Base-by-base conservation (phyloP, 2,113 vertebrate genomes). In the Himantopus leucocephalus region DNA sequence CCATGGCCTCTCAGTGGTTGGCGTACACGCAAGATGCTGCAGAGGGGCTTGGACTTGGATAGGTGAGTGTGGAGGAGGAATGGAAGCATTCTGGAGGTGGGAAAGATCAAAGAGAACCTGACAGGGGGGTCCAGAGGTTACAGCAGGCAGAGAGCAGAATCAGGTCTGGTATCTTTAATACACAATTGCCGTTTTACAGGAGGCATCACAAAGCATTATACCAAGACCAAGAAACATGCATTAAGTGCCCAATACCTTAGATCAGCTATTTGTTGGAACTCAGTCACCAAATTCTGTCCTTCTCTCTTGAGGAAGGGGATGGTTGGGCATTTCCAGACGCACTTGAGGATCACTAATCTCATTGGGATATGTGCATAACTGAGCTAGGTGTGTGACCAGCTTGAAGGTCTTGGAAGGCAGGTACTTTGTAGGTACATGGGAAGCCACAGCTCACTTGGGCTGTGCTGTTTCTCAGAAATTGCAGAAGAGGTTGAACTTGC, bases 61-160 rank as follows among this genome's bases (percentile, higher is more conserved):
- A 14, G 0, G 0, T 70, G 43, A 56, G 27, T 48, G 35, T 37
- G 35, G 55, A 73, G 18, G 27, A 18, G 62, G 17, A 85, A 47
- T 9, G 9, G 47, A 56, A 75, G 14, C 3, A n/a, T 92, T 95
- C 52, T 85, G 45, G 19, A 78, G 32, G 26, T 52, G 32, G 9
- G 8, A 72, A 70, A 72, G n/a, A 47, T 72, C 19, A 72, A 82
- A 75, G 32, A 30, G 12, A 74, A 12, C 18, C 75, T 60, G n/a
- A 39, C 0, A 0, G 39, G 62, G 21, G 6, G 14, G 8, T 39
- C 45, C 29, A 68, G 70, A 52, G 29, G 29, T 80, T 92, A 52
- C 20, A 16, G 24, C 32, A 90, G 43, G 22, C 39, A 80, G 55
- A 73, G 32, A 35, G 37, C 59, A 80, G 67, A 70, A 76, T 41